Conservation (phyloP, 1,140 invertebrate genomes). For the Leptinotarsa texana region DNA sequence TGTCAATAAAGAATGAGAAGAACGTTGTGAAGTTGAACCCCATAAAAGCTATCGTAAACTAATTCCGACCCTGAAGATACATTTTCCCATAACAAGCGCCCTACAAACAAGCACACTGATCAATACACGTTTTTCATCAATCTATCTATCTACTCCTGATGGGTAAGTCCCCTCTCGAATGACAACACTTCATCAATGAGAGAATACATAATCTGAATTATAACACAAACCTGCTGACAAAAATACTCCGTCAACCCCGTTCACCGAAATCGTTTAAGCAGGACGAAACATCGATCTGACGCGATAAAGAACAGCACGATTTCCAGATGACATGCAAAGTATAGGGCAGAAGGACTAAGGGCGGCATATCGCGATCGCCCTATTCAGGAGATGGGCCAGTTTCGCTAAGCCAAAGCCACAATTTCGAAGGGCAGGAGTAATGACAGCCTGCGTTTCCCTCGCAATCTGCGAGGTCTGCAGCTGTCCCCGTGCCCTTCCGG, state of each 20-base stretch:
- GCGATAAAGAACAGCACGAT: not conserved
- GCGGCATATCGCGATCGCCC: slow-evolving; percentile 1
- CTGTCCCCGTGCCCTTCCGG: not conserved
- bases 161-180: too few species aligned
- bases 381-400: not conserved
- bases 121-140: too few species aligned
- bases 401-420: not conserved
- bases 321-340: slow-evolving; percentile 6
- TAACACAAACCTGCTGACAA: too few species aligned
- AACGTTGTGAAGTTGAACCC: too few species aligned
- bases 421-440: slow-evolving; percentile 5
- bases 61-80: too few species aligned
- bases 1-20: too few species aligned
- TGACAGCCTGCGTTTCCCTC: not conserved
- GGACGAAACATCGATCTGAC: not conserved
- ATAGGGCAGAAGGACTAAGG: not conserved
- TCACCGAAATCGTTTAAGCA: not conserved
- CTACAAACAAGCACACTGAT: too few species aligned
- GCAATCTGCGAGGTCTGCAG: slow-evolving; percentile 1
- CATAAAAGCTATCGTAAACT: too few species aligned
- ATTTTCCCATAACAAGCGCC: too few species aligned
- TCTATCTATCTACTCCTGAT: too few species aligned
- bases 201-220: too few species aligned
- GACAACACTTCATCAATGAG: too few species aligned
- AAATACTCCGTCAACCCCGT: not conserved